Percentiles rank a stretch among this genome's conserved stretches.
Conservation (phyloP, 2,797 vertebrate species). For the Tinamus major region DNA sequence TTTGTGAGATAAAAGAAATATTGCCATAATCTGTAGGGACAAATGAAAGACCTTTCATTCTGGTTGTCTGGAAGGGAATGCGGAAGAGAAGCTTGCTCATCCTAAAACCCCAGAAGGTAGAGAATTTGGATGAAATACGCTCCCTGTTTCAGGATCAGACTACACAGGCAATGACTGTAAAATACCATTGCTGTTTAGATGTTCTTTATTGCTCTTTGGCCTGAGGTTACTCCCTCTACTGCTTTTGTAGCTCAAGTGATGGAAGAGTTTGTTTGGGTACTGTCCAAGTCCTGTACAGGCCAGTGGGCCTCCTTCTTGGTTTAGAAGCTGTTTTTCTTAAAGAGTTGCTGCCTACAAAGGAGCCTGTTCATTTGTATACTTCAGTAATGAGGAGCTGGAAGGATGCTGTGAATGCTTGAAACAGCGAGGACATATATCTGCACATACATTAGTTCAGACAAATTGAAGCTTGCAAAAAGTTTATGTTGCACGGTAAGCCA, state of each 20-base stretch:
- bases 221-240: background rate
- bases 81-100: background rate
- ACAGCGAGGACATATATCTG: background rate
- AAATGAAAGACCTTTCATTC: background rate
- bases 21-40: accelerated
- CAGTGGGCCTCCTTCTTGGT: background rate
- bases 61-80: background rate
- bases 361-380: background rate
- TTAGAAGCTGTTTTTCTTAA: background rate
- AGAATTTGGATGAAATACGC: background rate
- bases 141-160: background rate
- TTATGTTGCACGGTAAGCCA: background rate
- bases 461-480: background rate
- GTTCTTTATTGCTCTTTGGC: background rate
- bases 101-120: background rate
- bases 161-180: background rate
- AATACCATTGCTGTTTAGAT: background rate
- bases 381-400: background rate
- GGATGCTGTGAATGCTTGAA: background rate
- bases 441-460: background rate
- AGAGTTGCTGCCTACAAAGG: background rate
- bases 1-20: background rate
- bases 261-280: background rate
- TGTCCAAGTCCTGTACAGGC: background rate
- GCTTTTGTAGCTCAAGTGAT: background rate